Percentiles rank a stretch among this genome's conserved stretches.
phyloP scores from a whole-genome alignment of 1,140 invertebrate genomes.

The Hylaeus volcanicus region DNA sequence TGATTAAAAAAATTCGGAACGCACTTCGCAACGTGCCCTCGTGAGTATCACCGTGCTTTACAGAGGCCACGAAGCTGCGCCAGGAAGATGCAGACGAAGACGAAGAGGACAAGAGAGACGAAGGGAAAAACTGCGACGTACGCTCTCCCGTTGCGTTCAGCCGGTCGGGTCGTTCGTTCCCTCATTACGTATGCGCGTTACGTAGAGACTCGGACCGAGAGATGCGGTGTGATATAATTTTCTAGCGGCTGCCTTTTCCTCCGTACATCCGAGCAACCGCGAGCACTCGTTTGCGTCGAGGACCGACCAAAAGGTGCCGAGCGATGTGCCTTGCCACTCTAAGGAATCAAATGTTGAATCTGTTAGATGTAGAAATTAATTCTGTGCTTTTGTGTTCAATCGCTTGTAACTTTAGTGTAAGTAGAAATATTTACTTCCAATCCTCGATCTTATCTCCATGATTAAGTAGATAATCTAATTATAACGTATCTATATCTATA shows the following conservation, averaged over 20 bases:
- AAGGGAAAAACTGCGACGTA: conserved; percentile 21
- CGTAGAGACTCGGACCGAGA: conserved; percentile 64
- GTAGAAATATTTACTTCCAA: too few species aligned
- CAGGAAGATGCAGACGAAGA: background rate
- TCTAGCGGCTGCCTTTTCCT: conserved; percentile 61
- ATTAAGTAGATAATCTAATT: too few species aligned
- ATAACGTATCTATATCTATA: too few species aligned
- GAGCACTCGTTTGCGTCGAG: background rate
- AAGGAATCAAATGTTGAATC: too few species aligned
- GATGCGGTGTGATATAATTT: conserved; percentile 71
- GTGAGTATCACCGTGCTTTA: conserved; percentile 22
- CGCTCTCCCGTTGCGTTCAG: conserved; percentile 31
- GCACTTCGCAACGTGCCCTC: too few species aligned
- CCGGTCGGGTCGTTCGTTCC: conserved; percentile 50
- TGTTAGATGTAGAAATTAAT: too few species aligned
- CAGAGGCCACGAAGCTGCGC: background rate
- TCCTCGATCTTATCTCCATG: too few species aligned
- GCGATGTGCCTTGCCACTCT: too few species aligned
- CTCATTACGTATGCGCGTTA: conserved; percentile 72
- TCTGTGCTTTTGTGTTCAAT: too few species aligned
- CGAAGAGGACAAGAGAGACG: background rate
- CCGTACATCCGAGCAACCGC: background rate
- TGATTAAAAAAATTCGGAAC: too few species aligned
- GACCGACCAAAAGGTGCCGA: background rate
- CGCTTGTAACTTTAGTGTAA: too few species aligned